These are phyloP conservation scores for Dione juno DNA, from an alignment of 2,888 invertebrate species.

Conservation along the genomic window DNA sequence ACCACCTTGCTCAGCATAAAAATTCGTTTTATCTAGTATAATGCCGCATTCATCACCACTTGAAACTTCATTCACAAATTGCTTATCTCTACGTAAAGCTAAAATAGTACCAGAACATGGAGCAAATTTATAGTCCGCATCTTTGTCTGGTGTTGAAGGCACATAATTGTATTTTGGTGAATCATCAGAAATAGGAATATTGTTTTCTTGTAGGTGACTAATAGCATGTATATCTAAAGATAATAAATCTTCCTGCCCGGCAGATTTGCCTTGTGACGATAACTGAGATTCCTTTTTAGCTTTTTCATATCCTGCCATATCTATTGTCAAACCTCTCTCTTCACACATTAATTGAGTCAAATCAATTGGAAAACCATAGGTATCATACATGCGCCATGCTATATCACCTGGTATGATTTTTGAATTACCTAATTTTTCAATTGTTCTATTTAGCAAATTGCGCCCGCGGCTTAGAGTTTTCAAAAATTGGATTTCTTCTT, in stretches of 20 bases:
- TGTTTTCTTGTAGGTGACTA: slow-evolving; percentile 91
- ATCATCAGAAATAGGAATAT: slow-evolving; percentile 93
- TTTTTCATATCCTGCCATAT: slow-evolving; percentile 95
- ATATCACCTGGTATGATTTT: slow-evolving; percentile 95
- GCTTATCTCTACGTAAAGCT: slow-evolving; percentile 90
- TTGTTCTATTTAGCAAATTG: slow-evolving; percentile 94
- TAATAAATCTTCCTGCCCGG: slow-evolving; percentile 91
- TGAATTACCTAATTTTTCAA: slow-evolving; percentile 89
- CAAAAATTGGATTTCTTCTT: slow-evolving; percentile 98
- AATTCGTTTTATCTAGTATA: slow-evolving; percentile 94
- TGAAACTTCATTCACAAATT: slow-evolving; percentile 92
- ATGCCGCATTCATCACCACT: slow-evolving; percentile 96
- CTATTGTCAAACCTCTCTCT: slow-evolving; percentile 94
- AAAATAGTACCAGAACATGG: slow-evolving; percentile 90
- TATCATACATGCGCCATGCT: slow-evolving; percentile 99
- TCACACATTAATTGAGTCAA: slow-evolving; percentile 98
- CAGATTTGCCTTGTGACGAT: slow-evolving; percentile 93
- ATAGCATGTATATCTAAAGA: slow-evolving; percentile 98
- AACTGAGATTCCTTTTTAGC: slow-evolving; percentile 95
- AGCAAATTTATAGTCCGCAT: slow-evolving; percentile 90
- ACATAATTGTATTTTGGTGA: slow-evolving; percentile 95
- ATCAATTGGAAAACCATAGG: slow-evolving; percentile 99
- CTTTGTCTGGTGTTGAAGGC: slow-evolving; percentile 84
- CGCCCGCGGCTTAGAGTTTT: slow-evolving; percentile 96
- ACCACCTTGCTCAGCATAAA: slow-evolving; percentile 99